A percentile compares a stretch with the other conserved stretches of the same genome.
Conservation (phyloP, 2,113 vertebrate species). For the Lipotes vexillifer region DNA sequence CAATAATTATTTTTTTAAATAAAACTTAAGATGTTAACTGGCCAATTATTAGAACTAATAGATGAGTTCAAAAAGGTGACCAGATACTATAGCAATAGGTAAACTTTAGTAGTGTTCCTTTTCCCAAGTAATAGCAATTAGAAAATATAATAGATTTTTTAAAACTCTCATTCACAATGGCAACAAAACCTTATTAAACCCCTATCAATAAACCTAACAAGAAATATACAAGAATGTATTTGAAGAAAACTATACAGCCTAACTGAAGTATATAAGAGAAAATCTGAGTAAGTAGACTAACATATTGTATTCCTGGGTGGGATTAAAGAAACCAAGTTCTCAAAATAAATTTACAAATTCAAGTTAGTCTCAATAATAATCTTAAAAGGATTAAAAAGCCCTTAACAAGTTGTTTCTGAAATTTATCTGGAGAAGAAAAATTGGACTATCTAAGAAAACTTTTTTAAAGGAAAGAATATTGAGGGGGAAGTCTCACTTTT, state of each 20-base stretch:
- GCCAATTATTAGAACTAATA: background rate
- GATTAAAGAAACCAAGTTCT: background rate
- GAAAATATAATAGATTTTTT: background rate
- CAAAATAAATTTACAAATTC: background rate
- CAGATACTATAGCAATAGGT: background rate
- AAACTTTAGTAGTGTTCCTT: background rate
- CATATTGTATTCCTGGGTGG: background rate
- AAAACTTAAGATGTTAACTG: background rate
- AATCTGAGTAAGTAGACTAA: background rate
- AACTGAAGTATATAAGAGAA: background rate
- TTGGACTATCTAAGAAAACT: background rate
- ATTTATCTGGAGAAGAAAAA: conserved; percentile 9
- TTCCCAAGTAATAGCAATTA: background rate
- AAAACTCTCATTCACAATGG: background rate
- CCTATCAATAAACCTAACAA: background rate
- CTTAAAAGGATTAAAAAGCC: background rate
- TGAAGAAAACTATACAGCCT: background rate
- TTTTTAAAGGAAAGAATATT: background rate
- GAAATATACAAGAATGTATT: background rate
- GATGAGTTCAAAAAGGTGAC: background rate
- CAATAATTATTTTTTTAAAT: background rate
- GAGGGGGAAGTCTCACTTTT: background rate
- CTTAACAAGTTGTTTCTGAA: background rate
- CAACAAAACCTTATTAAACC: background rate
- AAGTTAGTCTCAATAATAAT: background rate